Evolutionary conservation across 1,140 invertebrate species (phyloP).

Genomic region (Drosophila lacertosa): DNA sequence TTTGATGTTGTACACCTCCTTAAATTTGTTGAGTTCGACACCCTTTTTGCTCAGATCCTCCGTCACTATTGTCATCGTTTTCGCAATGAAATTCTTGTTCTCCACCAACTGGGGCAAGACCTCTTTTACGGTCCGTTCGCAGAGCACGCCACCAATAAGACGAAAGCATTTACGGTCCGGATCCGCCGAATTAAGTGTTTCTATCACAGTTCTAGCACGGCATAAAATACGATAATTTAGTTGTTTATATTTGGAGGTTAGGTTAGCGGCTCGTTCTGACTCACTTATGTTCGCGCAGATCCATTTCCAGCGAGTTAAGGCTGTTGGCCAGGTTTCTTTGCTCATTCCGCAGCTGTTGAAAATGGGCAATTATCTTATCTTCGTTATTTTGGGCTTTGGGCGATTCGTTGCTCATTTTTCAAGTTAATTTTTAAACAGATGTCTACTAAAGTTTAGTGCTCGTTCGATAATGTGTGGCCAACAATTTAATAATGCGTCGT

Average conservation of each 20-base stretch:
- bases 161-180: conserved; percentile 95
- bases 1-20: conserved; percentile 94
- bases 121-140: conserved; percentile 96
- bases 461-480: conserved; percentile 34
- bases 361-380: conserved; percentile 93
- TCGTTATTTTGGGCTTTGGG: conserved; percentile 62
- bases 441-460: conserved; percentile 43
- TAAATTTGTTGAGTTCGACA: conserved; percentile 95
- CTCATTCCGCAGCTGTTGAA: conserved; percentile 93
- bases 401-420: conserved; percentile 67
- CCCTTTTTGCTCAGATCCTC: conserved; percentile 94
- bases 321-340: conserved; percentile 93
- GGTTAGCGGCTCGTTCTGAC: conserved; percentile 67
- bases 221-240: conserved; percentile 4
- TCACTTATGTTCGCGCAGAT: conserved; percentile 98
- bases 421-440: conserved; percentile 53
- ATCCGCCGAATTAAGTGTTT: conserved; percentile 95
- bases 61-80: conserved; percentile 91
- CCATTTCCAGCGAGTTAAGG: conserved; percentile 95
- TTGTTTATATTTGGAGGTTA: conserved; percentile 45
- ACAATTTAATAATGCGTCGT: background rate
- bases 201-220: conserved; percentile 94
- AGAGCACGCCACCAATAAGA: conserved; percentile 96
- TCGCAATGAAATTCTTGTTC: conserved; percentile 93
- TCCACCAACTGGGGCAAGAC: conserved; percentile 92